phyloP scores from a whole-genome alignment of 2,113 vertebrate species.

The Bucco capensis region DNA sequence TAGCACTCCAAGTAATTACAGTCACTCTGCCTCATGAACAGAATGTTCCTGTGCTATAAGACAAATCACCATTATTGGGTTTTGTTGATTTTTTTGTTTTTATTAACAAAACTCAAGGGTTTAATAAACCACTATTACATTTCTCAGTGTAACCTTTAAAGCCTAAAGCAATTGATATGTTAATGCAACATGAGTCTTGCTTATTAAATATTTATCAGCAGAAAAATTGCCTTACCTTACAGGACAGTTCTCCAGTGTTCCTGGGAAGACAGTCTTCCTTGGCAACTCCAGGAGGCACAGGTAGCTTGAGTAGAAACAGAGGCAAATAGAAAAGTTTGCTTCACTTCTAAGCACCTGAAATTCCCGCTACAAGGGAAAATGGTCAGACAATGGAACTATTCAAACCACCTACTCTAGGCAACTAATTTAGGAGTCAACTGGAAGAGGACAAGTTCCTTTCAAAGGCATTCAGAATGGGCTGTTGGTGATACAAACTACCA shows the following conservation, averaged over 20 bases:
- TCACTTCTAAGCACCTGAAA: neutral
- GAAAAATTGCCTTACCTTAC: constrained; percentile 78
- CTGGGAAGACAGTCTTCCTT: constrained; percentile 74
- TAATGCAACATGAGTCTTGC: neutral
- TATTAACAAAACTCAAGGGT: constrained; percentile 54
- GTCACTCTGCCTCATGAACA: constrained; percentile 74
- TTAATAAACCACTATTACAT: constrained; percentile 65
- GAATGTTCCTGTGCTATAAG: constrained; percentile 77
- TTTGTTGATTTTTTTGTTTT: constrained; percentile 13
- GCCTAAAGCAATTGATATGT: constrained; percentile 42
- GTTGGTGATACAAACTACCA: neutral
- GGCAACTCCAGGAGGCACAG: constrained; percentile 81
- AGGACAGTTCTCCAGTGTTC: constrained; percentile 75
- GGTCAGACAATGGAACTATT: neutral
- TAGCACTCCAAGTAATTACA: constrained; percentile 79
- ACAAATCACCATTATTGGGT: constrained; percentile 3
- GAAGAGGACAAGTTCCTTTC: neutral
- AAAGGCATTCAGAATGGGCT: neutral
- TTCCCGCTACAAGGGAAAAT: neutral
- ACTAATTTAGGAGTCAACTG: neutral
- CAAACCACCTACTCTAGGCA: neutral
- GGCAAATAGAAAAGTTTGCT: neutral
- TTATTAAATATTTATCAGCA: neutral
- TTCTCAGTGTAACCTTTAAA: constrained; percentile 54
- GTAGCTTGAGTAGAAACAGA: constrained; percentile 75